Base-by-base conservation (phyloP, 2,888 invertebrate genomes). In the Drosophila meridiana region DNA sequence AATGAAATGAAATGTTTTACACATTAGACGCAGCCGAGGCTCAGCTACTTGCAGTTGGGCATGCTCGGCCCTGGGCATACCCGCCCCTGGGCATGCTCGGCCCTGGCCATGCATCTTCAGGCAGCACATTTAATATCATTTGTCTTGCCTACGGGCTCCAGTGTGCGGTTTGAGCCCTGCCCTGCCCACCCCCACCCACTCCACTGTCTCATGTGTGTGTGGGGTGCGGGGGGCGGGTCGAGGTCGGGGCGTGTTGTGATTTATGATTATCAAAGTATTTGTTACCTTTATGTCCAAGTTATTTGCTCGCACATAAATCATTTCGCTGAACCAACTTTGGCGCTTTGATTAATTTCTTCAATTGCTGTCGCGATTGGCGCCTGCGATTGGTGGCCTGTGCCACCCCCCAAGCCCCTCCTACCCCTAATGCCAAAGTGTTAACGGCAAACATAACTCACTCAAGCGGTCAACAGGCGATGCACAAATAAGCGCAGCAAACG, bases 251-350 rank as follows among this genome's bases (percentile, higher is more conserved):
- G 30, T 76, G 78, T 78, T 81, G 87, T 90, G 90, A 90, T 90
- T 90, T 90, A 90, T 90, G 87, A 77, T 84, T 89, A 79, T 86
- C 81, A 89, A 86, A 87, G 87, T 87, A 87, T 89, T 87, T 87
- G 87, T 87, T 87, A 89, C 87, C 89, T 87, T 87, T 83, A 75
- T 87, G 89, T 77, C 83, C 81, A 76, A 87, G 87, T 87, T 89
- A 87, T 87, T 87, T 85, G 85, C 82, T 81, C 73, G 78, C 62
- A 71, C 80, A 89, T 89, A 82, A 85, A 87, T 89, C 90, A 89
- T 90, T 82, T 88, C 50, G 68, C 58, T 50, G 57, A 60, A 64
- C 64, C 69, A 64, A 79, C 69, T 68, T 76, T 75, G 82, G 68
- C 69, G 65, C 69, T 79, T 85, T 90, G 89, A 90, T 89, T 89